Percentiles rank a stretch among this genome's conserved stretches.
phyloP scores from a whole-genome alignment of 2,113 vertebrate genomes.

The Oreochromis aureus region DNA sequence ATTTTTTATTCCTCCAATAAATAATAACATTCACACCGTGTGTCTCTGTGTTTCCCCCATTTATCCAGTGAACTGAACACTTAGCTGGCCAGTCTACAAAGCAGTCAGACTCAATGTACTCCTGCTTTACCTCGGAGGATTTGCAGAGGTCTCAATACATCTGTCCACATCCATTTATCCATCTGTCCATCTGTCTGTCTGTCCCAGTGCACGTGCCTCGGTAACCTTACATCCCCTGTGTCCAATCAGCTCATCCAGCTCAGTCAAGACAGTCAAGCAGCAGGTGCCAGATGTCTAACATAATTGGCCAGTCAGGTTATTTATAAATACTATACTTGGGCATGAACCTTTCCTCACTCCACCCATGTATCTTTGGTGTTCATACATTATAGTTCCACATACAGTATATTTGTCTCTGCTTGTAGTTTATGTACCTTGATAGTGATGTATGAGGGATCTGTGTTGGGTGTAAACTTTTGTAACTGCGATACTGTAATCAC shows the following conservation, averaged over 20 bases:
- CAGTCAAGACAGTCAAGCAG: conserved; percentile 18
- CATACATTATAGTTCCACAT: background rate
- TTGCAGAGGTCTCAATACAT: conserved; percentile 31
- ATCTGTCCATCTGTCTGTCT: conserved; percentile 46
- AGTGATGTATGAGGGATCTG: background rate
- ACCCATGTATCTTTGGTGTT: background rate
- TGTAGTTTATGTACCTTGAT: background rate
- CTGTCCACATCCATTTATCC: conserved; percentile 34
- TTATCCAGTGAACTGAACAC: conserved; percentile 19
- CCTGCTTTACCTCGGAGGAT: background rate
- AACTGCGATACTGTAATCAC: background rate
- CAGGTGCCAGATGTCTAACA: conserved; percentile 24
- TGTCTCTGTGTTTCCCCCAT: background rate
- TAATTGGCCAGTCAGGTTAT: conserved; percentile 32
- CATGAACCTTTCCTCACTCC: background rate
- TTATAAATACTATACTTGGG: conserved; percentile 8
- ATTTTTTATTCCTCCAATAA: background rate
- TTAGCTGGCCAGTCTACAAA: conserved; percentile 26
- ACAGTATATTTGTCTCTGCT: background rate
- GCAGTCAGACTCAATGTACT: background rate
- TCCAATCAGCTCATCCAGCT: conserved; percentile 61
- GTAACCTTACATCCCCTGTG: conserved; percentile 54
- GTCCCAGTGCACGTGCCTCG: conserved; percentile 30
- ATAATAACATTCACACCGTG: background rate
- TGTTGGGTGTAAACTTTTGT: background rate